Base-by-base conservation (phyloP, 2,888 invertebrate species). In the Agrotis ipsilon region DNA sequence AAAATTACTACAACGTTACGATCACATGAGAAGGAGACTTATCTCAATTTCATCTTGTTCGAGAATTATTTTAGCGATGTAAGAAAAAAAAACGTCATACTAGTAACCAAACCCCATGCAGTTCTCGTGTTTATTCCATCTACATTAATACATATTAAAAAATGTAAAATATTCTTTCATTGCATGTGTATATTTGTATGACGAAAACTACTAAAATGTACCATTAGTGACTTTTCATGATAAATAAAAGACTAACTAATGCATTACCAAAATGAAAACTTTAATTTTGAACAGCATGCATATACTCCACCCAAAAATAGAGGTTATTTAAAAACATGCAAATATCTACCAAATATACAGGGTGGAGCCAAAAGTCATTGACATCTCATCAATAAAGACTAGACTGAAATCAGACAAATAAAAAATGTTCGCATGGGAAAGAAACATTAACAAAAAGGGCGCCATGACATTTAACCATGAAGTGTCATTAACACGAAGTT, bases 401-500 rank as follows among this genome's bases (percentile, higher is more conserved):
- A 57, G 11, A 63, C 49, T 21, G 16, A 68, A 57, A 73, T 61
- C 60, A 65, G 48, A n/a, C 16, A 27, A 46, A 63, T 62, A 62
- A 54, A 62, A 54, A 46, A 45, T 3, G 63, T 61, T 76, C 45
- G 80, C 79, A 79, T 79, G 80, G 63, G 52, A 76, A 52, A 14
- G 14, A 46, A 24, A 63, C 80, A 86, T 79, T 80, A 84, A 81
- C 79, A 21, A n/a, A 63, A 49, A 79, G 60, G 59, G 55, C 79
- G 55, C 51, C 43, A 57, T 80, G 63, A 78, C 70, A 71, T 75
- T 70, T 66, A 70, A 54, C 61, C 39, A 65, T 68, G 51, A 49
- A 68, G 43, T 65, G 64, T 65, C 43, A 65, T 72, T 52, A 65
- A 65, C 61, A 68, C 71, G 63, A 62, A 14, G 49, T 21, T 3